A percentile compares a stretch with the other conserved stretches of the same genome.
Conservation (phyloP, 1,140 invertebrate species). For the Ceratoteleas bidentatus region DNA sequence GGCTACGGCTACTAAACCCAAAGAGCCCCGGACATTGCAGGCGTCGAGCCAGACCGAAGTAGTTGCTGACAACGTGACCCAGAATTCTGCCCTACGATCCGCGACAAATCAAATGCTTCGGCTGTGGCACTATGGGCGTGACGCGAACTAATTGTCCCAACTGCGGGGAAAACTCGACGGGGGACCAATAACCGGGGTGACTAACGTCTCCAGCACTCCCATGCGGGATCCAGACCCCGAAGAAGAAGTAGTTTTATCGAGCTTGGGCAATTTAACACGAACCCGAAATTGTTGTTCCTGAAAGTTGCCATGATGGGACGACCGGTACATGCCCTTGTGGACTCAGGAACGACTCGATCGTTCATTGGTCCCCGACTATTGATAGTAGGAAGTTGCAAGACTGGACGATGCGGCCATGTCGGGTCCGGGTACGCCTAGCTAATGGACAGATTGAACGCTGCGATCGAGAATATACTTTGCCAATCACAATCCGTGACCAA, state of each 20-base stretch:
- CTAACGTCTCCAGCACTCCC: neutral
- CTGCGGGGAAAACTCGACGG: neutral
- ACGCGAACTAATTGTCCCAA: neutral
- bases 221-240: neutral
- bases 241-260: neutral
- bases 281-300: neutral
- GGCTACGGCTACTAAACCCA: no score
- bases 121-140: neutral
- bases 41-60: no score
- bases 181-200: neutral
- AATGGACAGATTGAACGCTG: conserved; percentile 5
- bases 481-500: neutral
- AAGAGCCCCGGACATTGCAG: neutral
- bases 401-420: neutral
- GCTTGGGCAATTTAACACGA: neutral
- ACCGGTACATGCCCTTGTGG: neutral
- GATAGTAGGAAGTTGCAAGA: no score
- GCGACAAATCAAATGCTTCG: neutral
- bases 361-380: neutral
- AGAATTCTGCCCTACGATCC: no score
- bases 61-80: no score
- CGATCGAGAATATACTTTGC: neutral
- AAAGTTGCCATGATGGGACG: neutral
- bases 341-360: neutral
- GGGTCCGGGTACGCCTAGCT: neutral